Percentiles rank a stretch among this genome's conserved stretches.
Evolutionary conservation across 2,888 invertebrate genomes (phyloP).

Genomic region (Harpagoxenus sublaevis): DNA sequence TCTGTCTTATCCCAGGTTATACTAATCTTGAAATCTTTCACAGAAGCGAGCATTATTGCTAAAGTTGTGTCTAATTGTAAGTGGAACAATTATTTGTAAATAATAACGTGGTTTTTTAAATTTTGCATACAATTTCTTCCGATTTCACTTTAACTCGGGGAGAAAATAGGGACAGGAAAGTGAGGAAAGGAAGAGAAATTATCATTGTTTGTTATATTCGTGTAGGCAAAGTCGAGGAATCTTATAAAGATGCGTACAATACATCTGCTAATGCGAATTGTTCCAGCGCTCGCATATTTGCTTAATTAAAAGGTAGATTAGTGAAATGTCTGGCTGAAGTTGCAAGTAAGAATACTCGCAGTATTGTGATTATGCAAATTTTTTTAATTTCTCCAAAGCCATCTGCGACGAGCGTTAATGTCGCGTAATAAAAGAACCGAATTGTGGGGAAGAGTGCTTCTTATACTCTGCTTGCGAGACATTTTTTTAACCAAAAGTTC

Average conservation of each 20-base stretch:
- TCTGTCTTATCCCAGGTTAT: conserved; percentile 24
- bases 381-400: conserved; percentile 52
- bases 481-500: not conserved
- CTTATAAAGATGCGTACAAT: not conserved
- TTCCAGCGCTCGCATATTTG: conserved; percentile 40
- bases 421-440: conserved; percentile 37
- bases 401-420: conserved; percentile 52
- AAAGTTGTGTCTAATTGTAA: not conserved
- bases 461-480: not conserved
- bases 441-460: not conserved
- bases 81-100: conserved; percentile 25
- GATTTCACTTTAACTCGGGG: not conserved
- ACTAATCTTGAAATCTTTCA: conserved; percentile 37
- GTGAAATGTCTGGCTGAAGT: conserved; percentile 40
- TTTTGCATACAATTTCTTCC: not conserved
- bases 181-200: not conserved
- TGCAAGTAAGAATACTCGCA: conserved; percentile 31
- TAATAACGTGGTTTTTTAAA: conserved; percentile 8
- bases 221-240: conserved; percentile 6
- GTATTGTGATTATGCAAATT: conserved; percentile 54
- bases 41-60: conserved; percentile 15
- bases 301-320: conserved; percentile 53
- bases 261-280: conserved; percentile 20
- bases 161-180: not conserved
- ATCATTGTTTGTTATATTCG: conserved; percentile 2